Evolutionary conservation across 2,113 vertebrate genomes (phyloP).

Genomic region (Accipiter cooperii): DNA sequence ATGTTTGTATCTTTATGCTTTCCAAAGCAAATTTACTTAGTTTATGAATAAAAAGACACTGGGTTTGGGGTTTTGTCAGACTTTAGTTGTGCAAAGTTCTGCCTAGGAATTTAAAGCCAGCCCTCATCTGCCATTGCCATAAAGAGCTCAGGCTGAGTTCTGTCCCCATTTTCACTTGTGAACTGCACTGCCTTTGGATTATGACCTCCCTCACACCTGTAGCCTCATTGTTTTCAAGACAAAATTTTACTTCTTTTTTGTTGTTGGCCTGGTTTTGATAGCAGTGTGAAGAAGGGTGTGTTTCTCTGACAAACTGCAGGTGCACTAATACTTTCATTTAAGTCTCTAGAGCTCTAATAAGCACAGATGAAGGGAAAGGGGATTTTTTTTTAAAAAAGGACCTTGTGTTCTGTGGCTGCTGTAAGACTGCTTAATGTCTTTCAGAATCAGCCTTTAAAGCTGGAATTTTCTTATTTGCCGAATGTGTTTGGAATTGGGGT

Average conservation of each 20-base stretch:
- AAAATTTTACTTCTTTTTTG: conserved; percentile 25
- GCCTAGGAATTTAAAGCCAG: conserved; percentile 10
- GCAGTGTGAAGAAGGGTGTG: conserved; percentile 34
- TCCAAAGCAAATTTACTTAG: background rate
- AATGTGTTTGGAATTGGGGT: background rate
- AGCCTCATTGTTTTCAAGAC: conserved; percentile 47
- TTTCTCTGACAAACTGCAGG: conserved; percentile 38
- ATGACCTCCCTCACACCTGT: conserved; percentile 45
- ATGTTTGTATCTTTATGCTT: background rate
- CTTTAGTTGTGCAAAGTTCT: conserved; percentile 22
- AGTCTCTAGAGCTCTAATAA: conserved; percentile 27
- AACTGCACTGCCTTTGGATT: conserved; percentile 35
- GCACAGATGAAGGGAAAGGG: conserved; percentile 8
- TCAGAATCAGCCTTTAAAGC: conserved; percentile 12
- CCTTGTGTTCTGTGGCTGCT: background rate
- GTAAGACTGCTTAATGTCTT: conserved; percentile 32
- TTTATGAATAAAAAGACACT: background rate
- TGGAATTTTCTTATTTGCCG: background rate
- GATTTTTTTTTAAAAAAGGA: background rate
- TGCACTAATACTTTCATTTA: conserved; percentile 28
- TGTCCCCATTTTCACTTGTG: conserved; percentile 38
- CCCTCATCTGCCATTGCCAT: background rate
- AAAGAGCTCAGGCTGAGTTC: conserved; percentile 59
- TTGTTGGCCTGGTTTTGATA: conserved; percentile 44
- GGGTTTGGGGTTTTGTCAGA: background rate